Percentiles rank a stretch among this genome's conserved stretches.
phyloP scores from a whole-genome alignment of 2,113 vertebrate species.

The Hystrix brachyura region DNA sequence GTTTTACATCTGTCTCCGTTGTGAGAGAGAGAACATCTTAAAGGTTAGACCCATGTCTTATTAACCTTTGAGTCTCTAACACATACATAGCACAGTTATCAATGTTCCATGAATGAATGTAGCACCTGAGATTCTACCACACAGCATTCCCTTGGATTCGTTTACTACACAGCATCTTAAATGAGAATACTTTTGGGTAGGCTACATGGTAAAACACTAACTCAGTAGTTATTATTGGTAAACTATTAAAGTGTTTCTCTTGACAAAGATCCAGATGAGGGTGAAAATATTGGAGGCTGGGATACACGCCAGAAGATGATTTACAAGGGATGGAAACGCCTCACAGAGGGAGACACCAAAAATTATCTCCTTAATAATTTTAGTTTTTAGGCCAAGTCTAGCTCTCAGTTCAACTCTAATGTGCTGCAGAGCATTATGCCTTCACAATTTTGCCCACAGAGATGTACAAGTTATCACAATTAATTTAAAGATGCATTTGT shows the following conservation, averaged over 20 bases:
- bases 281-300: neutral
- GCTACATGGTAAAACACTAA: neutral
- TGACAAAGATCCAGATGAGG: neutral
- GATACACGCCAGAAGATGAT: neutral
- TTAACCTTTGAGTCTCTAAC: neutral
- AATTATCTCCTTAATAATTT: conserved; percentile 43
- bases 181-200: conserved; percentile 30
- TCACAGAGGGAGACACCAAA: conserved; percentile 43
- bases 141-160: neutral
- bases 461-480: neutral
- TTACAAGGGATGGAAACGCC: conserved; percentile 14
- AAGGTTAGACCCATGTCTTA: conserved; percentile 1
- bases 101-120: neutral
- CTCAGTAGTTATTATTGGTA: neutral
- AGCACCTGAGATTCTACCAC: neutral
- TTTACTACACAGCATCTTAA: conserved; percentile 34
- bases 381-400: neutral
- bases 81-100: neutral
- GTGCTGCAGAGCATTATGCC: conserved; percentile 43
- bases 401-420: conserved; percentile 31
- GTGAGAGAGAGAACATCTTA: neutral
- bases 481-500: conserved; percentile 64
- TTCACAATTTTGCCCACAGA: conserved; percentile 42
- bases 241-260: conserved; percentile 17
- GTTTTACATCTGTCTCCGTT: neutral